Percentiles rank a stretch among this genome's conserved stretches.
Conservation (phyloP, 2,113 vertebrate genomes). For the Entomyzon cyanotis region DNA sequence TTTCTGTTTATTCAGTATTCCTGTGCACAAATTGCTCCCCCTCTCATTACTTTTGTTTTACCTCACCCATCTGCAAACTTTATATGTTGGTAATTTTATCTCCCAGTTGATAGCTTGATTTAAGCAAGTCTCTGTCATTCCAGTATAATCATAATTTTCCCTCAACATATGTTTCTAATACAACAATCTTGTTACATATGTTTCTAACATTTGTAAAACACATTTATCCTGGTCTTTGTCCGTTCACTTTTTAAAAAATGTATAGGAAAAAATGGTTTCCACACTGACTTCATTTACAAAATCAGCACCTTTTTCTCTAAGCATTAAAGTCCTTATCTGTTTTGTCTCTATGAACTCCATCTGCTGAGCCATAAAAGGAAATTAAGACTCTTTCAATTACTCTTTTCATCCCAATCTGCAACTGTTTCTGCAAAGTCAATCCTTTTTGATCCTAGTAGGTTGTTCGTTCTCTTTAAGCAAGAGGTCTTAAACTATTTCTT, state of each 20-base stretch:
- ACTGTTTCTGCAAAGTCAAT: not conserved
- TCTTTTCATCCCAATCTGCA: not conserved
- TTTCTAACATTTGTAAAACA: constrained; percentile 51
- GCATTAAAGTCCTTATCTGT: not conserved
- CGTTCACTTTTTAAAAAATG: not conserved
- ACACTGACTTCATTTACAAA: constrained; percentile 14
- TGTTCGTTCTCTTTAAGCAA: not conserved
- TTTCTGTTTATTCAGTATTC: constrained; percentile 50
- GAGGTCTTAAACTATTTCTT: not conserved
- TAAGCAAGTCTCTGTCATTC: constrained; percentile 40
- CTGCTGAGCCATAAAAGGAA: not conserved
- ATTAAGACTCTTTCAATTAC: not conserved
- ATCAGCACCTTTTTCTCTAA: not conserved
- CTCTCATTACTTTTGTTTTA: constrained; percentile 37
- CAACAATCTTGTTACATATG: constrained; percentile 31
- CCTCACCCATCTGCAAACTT: constrained; percentile 30
- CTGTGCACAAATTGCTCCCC: not conserved
- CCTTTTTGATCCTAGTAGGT: not conserved
- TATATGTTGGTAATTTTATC: constrained; percentile 47
- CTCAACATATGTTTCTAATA: constrained; percentile 65
- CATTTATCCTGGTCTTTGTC: constrained; percentile 42
- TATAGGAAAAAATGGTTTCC: not conserved
- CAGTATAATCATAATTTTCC: constrained; percentile 26
- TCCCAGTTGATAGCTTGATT: constrained; percentile 54
- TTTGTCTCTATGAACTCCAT: not conserved